A percentile compares a stretch with the other conserved stretches of the same genome.
Conservation (phyloP, 2,797 vertebrate genomes). For the Muscicapa striata region DNA sequence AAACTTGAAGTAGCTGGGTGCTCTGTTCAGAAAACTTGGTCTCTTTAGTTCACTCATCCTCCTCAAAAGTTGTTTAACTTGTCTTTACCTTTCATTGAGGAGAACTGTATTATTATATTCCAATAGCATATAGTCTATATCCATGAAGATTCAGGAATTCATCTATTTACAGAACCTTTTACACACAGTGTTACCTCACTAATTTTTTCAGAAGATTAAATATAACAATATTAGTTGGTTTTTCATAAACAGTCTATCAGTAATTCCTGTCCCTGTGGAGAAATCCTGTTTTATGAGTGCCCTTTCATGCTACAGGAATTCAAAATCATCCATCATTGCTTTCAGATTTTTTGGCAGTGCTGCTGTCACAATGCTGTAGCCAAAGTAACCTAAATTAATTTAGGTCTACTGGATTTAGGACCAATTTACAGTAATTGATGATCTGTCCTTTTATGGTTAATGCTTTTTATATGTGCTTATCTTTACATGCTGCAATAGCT, state of each 20-base stretch:
- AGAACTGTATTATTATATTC: background rate
- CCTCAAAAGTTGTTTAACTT: background rate
- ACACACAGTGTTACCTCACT: background rate
- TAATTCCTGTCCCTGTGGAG: background rate
- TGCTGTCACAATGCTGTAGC: background rate
- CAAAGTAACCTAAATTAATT: conserved; percentile 32
- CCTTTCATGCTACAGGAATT: background rate
- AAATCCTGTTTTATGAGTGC: background rate
- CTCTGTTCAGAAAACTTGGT: background rate
- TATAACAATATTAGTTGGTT: background rate
- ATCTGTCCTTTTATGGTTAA: background rate
- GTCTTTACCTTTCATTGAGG: background rate
- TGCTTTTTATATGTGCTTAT: background rate
- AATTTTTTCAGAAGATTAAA: background rate
- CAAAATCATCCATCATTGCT: background rate
- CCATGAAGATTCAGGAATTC: background rate
- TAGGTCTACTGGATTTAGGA: background rate
- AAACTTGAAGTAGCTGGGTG: background rate
- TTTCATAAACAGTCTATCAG: background rate
- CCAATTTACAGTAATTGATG: background rate
- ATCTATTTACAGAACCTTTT: background rate
- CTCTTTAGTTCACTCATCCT: background rate
- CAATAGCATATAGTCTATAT: background rate
- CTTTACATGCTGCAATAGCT: background rate
- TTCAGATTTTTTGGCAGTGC: background rate